phyloP scores from a whole-genome alignment of 2,888 invertebrate species.

The Dryadula phaetusa region DNA sequence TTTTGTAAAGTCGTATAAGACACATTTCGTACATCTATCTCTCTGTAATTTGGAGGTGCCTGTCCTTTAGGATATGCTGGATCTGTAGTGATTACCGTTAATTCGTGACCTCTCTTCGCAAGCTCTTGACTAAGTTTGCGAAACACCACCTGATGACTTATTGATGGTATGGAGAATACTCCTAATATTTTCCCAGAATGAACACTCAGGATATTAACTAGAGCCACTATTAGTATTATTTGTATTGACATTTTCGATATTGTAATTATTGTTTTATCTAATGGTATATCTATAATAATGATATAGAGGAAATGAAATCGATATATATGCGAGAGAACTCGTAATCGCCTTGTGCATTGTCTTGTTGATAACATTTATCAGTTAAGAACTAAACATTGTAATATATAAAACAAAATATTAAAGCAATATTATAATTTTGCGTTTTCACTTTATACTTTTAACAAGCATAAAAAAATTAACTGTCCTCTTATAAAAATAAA shows the following conservation, averaged over 20 bases:
- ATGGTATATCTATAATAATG: neutral
- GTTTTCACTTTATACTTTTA: neutral
- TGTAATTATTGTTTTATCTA: neutral
- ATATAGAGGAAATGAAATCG: neutral
- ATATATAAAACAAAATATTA: neutral
- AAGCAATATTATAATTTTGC: neutral
- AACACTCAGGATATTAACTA: constrained; percentile 12
- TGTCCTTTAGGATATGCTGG: constrained; percentile 56
- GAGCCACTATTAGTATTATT: constrained; percentile 4
- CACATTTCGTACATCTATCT: constrained; percentile 62
- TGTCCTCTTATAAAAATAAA: too few species aligned
- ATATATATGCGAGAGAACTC: constrained; percentile 11
- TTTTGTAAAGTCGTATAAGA: constrained; percentile 47
- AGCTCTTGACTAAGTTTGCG: constrained; percentile 63
- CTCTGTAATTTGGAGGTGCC: constrained; percentile 58
- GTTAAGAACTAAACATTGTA: neutral
- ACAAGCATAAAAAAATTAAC: neutral
- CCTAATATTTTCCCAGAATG: constrained; percentile 62
- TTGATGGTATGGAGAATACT: constrained; percentile 59
- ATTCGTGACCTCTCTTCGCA: constrained; percentile 65
- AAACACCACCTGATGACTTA: constrained; percentile 70
- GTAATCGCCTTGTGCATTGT: constrained; percentile 1
- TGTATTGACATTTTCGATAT: neutral
- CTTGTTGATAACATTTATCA: constrained; percentile 8
- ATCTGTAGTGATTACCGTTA: constrained; percentile 65